phyloP scores from a whole-genome alignment of 2,797 vertebrate genomes.

The Eupleurogrammus muticus region DNA sequence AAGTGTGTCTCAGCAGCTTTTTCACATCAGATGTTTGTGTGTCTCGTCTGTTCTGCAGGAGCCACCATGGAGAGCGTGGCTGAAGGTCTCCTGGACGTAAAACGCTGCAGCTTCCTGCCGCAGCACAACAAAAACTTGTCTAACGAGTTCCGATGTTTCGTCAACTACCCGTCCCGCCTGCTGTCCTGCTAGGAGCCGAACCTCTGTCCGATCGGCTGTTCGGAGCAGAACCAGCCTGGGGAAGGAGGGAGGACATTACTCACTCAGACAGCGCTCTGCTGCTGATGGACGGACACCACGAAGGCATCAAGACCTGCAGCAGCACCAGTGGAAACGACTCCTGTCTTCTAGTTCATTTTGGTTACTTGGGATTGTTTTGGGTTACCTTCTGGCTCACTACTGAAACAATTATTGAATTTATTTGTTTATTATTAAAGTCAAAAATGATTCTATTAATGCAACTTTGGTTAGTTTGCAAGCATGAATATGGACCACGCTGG shows the following conservation, averaged over 20 bases:
- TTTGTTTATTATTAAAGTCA: not conserved
- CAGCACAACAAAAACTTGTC: conserved; percentile 90
- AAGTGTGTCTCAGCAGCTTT: not conserved
- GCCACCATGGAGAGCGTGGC: conserved; percentile 91
- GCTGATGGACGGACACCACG: not conserved
- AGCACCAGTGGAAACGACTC: not conserved
- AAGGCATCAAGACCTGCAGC: not conserved
- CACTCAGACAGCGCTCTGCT: not conserved
- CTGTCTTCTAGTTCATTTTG: not conserved
- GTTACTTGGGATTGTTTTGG: not conserved
- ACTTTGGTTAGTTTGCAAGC: no score
- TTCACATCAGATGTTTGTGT: not conserved
- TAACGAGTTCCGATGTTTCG: conserved; percentile 94
- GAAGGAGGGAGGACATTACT: not conserved
- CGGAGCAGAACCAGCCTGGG: not conserved
- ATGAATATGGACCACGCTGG: no score
- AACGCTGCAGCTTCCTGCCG: conserved; percentile 90
- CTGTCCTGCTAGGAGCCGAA: conserved; percentile 50
- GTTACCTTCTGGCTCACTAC: not conserved
- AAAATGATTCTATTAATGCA: no score
- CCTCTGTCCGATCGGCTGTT: not conserved
- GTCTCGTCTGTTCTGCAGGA: conserved; percentile 76
- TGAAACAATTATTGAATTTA: no score
- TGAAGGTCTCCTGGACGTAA: conserved; percentile 85
- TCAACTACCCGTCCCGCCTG: conserved; percentile 91